Evolutionary conservation across 2,888 invertebrate species (phyloP), one percentile per base, ranked within the genome.

Genomic region (Nomada lathburiana): DNA sequence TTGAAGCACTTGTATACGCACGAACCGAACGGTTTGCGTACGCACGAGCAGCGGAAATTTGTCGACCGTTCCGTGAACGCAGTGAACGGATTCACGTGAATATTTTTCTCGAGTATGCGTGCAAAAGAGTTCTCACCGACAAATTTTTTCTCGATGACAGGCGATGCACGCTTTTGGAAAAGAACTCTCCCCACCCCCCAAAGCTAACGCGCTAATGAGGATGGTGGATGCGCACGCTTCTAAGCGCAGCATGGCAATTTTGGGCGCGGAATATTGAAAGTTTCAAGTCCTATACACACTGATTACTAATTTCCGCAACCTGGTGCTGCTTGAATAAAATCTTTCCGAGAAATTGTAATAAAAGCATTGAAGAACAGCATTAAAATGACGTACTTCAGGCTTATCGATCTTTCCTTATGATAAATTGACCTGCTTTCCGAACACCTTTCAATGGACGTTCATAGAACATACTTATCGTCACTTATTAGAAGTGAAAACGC

Each of bases 101-200:
- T 62, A 68, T 63, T 72, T 68, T 72, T 72, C 53, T 36, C 50
- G 50, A 47, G 10, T 52, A 72, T 57, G 69, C 13, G 50, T 50
- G 23, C 16, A 26, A 80, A 71, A 69, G 53, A 64, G 52, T 70
- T 73, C 79, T 85, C 67, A 73, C 69, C 76, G 74, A 63, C 59
- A 65, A 75, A 73, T 65, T 82, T 84, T 83, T 84, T 82, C 73
- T 76, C 70, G 71, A 83, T 90, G 91, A 91, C 89, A 91, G 88
- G 74, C 87, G 80, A 85, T 87, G 86, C 90, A 91, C 91, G 86
- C 88, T 91, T 91, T 91, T 90, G 90, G 90, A 90, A 91, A 90
- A 89, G 88, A 85, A 86, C 81, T 88, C 83, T 86, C 87, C 87
- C 89, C 88, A 82, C 84, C 85, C 88, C 86, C 83, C 81, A 81